Evolutionary conservation across 2,888 invertebrate genomes (phyloP).

Genomic region (Eristalis tenax): DNA sequence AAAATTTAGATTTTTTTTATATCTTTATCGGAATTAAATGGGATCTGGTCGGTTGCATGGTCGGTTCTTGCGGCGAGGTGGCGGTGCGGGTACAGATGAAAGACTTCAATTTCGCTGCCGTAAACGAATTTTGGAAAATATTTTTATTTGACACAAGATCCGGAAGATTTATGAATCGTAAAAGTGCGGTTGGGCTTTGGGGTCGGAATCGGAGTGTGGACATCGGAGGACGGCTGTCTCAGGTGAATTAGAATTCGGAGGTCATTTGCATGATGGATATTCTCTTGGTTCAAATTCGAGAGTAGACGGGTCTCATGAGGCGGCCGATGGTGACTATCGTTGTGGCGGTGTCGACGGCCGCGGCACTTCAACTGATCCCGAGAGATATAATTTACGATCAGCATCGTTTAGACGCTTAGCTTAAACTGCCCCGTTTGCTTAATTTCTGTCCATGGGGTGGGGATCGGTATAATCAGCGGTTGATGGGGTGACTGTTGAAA

Average conservation of each 20-base stretch:
- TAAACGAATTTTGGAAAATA: slow-evolving; percentile 21
- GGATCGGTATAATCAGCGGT: too few relatives aligned
- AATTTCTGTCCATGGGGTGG: not conserved
- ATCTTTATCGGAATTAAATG: slow-evolving; percentile 24
- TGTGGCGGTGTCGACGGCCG: not conserved
- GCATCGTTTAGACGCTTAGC: not conserved
- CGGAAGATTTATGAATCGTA: slow-evolving; percentile 42
- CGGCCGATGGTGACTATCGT: not conserved
- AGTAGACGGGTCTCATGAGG: not conserved
- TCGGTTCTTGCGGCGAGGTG: not conserved
- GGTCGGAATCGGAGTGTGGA: slow-evolving; percentile 13
- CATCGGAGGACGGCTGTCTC: not conserved
- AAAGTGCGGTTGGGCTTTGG: slow-evolving; percentile 3
- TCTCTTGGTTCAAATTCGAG: not conserved
- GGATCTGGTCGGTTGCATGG: not conserved
- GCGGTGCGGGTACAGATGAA: slow-evolving; percentile 8
- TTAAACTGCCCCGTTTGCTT: not conserved
- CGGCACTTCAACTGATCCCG: not conserved
- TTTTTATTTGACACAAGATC: slow-evolving; percentile 27
- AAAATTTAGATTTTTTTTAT: slow-evolving; percentile 23
- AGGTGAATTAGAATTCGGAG: not conserved
- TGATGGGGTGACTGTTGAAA: not conserved
- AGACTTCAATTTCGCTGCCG: slow-evolving; percentile 20
- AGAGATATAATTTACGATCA: not conserved
- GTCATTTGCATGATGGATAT: slow-evolving; percentile 18